These are phyloP conservation scores for Apamea monoglypha DNA, from an alignment of 2,888 invertebrate genomes.

Conservation along the genomic window DNA sequence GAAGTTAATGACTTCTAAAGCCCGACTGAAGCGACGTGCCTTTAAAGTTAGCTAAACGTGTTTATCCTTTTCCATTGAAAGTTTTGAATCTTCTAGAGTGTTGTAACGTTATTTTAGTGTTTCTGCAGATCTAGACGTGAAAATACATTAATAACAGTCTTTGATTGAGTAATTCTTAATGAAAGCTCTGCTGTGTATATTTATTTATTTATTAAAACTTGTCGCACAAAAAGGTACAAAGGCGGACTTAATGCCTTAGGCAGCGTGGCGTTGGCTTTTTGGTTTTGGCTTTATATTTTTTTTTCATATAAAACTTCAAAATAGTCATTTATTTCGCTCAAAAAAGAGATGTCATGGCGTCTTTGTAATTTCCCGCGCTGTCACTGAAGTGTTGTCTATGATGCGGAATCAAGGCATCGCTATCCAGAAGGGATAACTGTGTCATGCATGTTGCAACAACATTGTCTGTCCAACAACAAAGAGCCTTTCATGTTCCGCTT, in stretches of 20 bases:
- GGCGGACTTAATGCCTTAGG: too few species aligned
- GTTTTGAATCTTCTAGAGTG: conserved; percentile 25
- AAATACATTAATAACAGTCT: not conserved
- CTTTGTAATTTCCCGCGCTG: conserved; percentile 33
- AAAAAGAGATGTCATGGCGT: conserved; percentile 51
- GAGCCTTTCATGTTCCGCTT: not conserved
- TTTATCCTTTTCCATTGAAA: conserved; percentile 38
- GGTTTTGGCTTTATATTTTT: too few species aligned
- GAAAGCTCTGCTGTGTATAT: too few species aligned
- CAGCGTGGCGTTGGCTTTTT: too few species aligned
- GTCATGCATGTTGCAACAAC: not conserved
- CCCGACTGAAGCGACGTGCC: conserved; percentile 29
- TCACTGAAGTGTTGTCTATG: conserved; percentile 14
- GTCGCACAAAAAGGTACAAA: too few species aligned
- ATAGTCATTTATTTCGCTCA: not conserved
- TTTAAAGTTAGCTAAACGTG: conserved; percentile 39
- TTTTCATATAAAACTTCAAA: too few species aligned
- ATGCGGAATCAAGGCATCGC: not conserved
- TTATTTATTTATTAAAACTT: too few species aligned
- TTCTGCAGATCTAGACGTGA: not conserved
- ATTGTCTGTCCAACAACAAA: conserved; percentile 15
- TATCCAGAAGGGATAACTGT: not conserved
- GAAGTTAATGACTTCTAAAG: conserved; percentile 40
- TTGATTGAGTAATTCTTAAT: not conserved
- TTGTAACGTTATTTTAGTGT: conserved; percentile 16